Base-by-base conservation (phyloP, 2,888 invertebrate species). In the Lithophane semibrunnea region DNA sequence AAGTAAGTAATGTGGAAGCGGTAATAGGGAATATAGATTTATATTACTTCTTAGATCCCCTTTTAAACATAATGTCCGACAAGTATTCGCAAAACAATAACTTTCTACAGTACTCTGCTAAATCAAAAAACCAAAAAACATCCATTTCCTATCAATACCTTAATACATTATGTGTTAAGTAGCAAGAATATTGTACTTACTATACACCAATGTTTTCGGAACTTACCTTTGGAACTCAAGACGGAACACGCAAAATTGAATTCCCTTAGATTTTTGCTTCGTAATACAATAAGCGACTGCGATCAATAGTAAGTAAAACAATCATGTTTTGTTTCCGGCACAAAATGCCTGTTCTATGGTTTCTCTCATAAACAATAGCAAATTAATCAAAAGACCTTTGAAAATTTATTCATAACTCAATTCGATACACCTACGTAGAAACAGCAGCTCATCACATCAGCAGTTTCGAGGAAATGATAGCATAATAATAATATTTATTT, bases 271-370 rank as follows among this genome's bases (percentile, higher is more conserved):
- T 58, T 60, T 76, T 52, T 29, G 29, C 54, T 61, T 56, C 49
- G 44, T 67, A 82, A 82, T 29, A 42, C 9, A 56, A 52, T 76
- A 58, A 49, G 54, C 16, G 18, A 42, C 3, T 18, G 21, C n/a
- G 10, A 82, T 63, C 56, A 67, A 70, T 18, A 52, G 10, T 49
- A 58, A 47, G 70, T 29, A 58, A 67, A 47, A 24, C 63, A 71
- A 77, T 60, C 1, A 42, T 21, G 77, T 68, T 82, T 77, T 52
- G 18, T 67, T 82, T 24, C 9, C 9, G 7, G 47, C 44, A 47
- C 13, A 54, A 63, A 67, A 24, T 42, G 29, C 29, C 37, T 42
- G 12, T 54, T 54, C 47, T 7, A 18, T 54, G 16, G 37, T n/a
- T n/a, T 52, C 3, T 49, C 12, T 3, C 54, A 18, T n/a, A 44